Percentiles rank a stretch among this genome's conserved stretches.
phyloP scores from a whole-genome alignment of 2,888 invertebrate species.

The Tiliacea citrago region DNA sequence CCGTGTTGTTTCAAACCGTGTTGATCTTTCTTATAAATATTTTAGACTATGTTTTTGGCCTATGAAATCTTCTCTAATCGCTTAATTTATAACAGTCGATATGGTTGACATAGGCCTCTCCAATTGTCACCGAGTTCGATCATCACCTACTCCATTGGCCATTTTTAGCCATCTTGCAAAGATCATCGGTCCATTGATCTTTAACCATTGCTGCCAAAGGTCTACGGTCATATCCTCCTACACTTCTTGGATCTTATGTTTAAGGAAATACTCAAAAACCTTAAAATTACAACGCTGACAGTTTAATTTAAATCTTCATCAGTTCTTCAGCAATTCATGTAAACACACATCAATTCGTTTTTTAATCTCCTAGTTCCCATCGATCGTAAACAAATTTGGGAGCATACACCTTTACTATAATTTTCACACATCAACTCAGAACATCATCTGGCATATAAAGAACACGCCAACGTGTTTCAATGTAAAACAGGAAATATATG shows the following conservation, averaged over 20 bases:
- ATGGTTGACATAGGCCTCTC: not conserved
- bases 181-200: not conserved
- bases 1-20: not conserved
- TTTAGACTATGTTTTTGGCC: not conserved
- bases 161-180: not conserved
- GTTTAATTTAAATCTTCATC: conserved; percentile 23
- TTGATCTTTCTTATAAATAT: not conserved
- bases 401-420: conserved; percentile 23
- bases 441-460: conserved; percentile 34
- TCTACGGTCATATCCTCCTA: not conserved
- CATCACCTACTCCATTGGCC: not conserved
- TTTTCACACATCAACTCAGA: conserved; percentile 44
- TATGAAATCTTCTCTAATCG: not conserved
- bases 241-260: not conserved
- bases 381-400: conserved; percentile 40
- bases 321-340: conserved; percentile 17
- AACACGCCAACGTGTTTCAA: conserved; percentile 3
- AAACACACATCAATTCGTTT: conserved; percentile 23
- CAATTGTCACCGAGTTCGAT: not conserved
- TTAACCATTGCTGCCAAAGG: not conserved
- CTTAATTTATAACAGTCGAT: not conserved
- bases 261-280: not conserved
- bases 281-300: conserved; percentile 20
- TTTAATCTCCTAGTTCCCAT: conserved; percentile 18
- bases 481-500: conserved; percentile 62